Evolutionary conservation across 2,888 invertebrate genomes (phyloP), one percentile per base, ranked within the genome.

Genomic region (Drosophila suboccidentalis): DNA sequence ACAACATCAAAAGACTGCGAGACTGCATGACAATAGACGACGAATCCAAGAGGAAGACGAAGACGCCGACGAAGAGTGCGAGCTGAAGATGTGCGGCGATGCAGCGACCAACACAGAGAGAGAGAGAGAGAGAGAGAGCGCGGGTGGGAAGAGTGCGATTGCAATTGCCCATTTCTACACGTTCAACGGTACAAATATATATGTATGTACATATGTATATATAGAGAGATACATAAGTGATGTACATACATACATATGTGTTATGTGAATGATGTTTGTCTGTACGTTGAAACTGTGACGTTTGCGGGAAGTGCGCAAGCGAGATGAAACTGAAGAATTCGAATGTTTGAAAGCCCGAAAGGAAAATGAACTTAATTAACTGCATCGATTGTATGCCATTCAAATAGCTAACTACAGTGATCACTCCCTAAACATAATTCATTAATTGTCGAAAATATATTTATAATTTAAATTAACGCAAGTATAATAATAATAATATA

Each of bases 1-100:
- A 43, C 36, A 43, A 47, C 44, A 76, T 72, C 64, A 72, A 76
- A 67, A 72, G 77, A 65, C 57, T 43, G 60, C 57, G 60, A 60
- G 38, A 63, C 38, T 39, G 55, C 62, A 61, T 47, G 61, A 65
- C 71, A 75, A 75, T 55, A 60, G 43, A 8, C 46, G 36, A 5
- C 46, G 41, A 13, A 36, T 39, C 29, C 29, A 39, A 38, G 44
- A 49, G 26, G 34, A 32, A 46, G 66, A 36, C 29, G 22, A 19
- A 49, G 44, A 22, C 17, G 58, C 13, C 9, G 34, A 8, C 5
- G 36, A 43, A 38, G 38, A 49, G 19, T 15, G 50, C n/a, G 13
- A 13, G 34, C 17, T n/a, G 51, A 38, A 41, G 44, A 55, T 19
- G 46, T 11, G 46, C n/a, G 9, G 22, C n/a, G 29, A 29, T 61